Evolutionary conservation across 2,888 invertebrate genomes (phyloP), one percentile per base, ranked within the genome.

Genomic region (Tiphia femorata): DNA sequence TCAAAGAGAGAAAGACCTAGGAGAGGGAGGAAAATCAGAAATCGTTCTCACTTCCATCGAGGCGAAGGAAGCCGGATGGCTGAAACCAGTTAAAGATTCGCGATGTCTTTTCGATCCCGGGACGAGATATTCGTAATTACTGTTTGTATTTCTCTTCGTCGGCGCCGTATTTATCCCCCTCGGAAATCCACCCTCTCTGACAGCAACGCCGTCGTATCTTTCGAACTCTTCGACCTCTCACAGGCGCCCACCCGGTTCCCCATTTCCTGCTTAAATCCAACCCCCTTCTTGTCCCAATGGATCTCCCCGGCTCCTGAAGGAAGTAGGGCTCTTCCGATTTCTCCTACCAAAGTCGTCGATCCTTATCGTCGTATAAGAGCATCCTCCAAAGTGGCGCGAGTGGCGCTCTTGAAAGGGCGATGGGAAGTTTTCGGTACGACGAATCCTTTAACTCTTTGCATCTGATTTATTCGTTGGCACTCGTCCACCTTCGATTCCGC

Each of bases 121-220:
- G 72, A 75, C 74, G 72, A 83, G 82, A 82, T 83, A 83, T 81
- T 81, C 80, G 82, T 83, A 83, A 83, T 83, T 83, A 82, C 83
- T 82, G 82, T 83, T 83, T 83, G 82, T 83, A 79, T 83, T 83
- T 81, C 83, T 82, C 80, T 65, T 73, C 78, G 74, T 75, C 73
- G 74, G 58, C 72, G 69, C 65, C 73, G 75, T 77, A 80, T 80
- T 80, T 79, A 77, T 78, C 75, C 74, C 72, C 66, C 64, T 57
- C 49, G 53, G 58, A 60, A 56, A n/a, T 8, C 51, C 19, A 37
- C 50, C 48, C 60, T 50, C 53, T 44, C 61, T 50, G 58, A 53
- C 63, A 55, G 62, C 62, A 60, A 64, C 63, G 61, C 56, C 59
- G 67, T 62, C 64, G 65, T 70, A 69, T 70, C 73, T 67, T 65